Conservation (phyloP, 2,888 invertebrate genomes). For the Frankliniella intonsa region DNA sequence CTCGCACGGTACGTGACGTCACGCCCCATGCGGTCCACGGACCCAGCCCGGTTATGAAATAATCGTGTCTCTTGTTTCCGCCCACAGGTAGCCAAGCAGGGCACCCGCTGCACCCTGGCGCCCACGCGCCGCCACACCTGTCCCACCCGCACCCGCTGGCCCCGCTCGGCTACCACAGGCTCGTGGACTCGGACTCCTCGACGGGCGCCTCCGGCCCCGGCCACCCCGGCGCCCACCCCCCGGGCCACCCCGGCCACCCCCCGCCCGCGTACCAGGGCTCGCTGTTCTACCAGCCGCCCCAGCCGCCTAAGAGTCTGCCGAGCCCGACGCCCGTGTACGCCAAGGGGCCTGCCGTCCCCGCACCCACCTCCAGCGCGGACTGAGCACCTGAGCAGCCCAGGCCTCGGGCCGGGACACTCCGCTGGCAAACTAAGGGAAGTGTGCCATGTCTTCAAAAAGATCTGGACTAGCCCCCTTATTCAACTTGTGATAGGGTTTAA, state of each 20-base stretch:
- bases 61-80: conserved; percentile 48
- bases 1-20: background rate
- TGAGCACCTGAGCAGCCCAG: background rate
- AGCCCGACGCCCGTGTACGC: conserved; percentile 10
- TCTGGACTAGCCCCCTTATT: background rate
- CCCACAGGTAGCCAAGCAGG: conserved; percentile 49
- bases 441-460: background rate
- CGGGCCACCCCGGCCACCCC: conserved; percentile 62
- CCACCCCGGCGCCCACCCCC: conserved; percentile 50
- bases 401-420: too few species aligned
- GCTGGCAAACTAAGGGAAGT: background rate
- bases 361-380: background rate
- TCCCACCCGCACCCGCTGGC: conserved; percentile 39
- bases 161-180: conserved; percentile 46
- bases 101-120: conserved; percentile 45
- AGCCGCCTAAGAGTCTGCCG: background rate
- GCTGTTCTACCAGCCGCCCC: conserved; percentile 18
- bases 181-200: background rate
- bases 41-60: background rate
- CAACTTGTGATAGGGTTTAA: too few species aligned
- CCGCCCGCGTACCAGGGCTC: conserved; percentile 55
- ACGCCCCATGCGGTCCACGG: background rate
- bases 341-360: background rate
- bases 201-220: conserved; percentile 39
- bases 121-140: conserved; percentile 41